A percentile compares a stretch with the other conserved stretches of the same genome.
Conservation (phyloP, 2,113 vertebrate genomes). For the Trematocara zebra region DNA sequence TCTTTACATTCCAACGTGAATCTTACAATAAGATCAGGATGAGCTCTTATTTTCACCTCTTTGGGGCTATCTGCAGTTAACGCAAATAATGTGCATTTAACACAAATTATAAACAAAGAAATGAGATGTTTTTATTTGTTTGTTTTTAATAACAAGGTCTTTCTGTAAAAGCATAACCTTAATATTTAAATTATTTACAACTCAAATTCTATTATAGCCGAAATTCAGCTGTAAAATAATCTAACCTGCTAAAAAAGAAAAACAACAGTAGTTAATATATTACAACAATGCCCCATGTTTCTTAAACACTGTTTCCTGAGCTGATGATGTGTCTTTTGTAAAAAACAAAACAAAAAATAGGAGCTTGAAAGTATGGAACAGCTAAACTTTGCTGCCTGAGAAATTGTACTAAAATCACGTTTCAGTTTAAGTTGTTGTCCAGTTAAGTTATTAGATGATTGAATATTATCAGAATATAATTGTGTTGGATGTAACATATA, state of each 20-base stretch:
- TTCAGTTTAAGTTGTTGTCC: neutral
- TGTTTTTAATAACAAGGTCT: neutral
- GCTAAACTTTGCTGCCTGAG: neutral
- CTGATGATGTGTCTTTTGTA: neutral
- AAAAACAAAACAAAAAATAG: neutral
- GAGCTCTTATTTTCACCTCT: neutral
- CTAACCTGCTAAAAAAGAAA: neutral
- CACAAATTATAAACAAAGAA: neutral
- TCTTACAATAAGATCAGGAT: neutral
- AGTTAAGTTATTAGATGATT: neutral
- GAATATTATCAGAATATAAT: neutral
- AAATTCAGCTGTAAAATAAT: neutral
- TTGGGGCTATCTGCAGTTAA: constrained; percentile 47
- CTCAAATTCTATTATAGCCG: accelerated
- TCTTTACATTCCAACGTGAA: neutral
- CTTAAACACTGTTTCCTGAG: neutral
- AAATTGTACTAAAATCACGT: neutral
- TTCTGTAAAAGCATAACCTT: neutral
- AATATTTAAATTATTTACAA: neutral
- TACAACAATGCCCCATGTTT: neutral
- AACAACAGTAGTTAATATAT: neutral
- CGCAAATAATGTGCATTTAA: neutral
- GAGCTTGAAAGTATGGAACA: neutral
- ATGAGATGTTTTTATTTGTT: neutral
- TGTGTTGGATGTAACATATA: neutral